phyloP scores from a whole-genome alignment of 92 coral and sea anemone genomes.

The Metridium senile region DNA sequence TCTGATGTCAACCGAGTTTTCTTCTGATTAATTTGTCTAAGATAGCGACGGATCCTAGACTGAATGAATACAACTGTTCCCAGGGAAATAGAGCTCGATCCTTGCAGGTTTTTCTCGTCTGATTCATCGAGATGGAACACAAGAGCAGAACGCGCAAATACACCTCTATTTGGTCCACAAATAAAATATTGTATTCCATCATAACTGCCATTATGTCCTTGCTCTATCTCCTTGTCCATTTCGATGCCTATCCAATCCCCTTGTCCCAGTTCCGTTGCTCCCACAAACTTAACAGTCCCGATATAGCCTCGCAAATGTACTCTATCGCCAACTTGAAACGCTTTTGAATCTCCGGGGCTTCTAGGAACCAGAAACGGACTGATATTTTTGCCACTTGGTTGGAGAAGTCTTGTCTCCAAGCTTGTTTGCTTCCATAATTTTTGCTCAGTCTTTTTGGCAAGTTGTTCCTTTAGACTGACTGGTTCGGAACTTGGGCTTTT shows the following conservation, averaged over 20 bases:
- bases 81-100: slow-evolving; percentile 34
- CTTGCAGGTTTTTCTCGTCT: slow-evolving; percentile 26
- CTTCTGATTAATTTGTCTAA: slow-evolving; percentile 46
- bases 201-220: slow-evolving; percentile 52
- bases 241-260: slow-evolving; percentile 71
- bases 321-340: slow-evolving; percentile 50
- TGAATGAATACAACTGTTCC: slow-evolving; percentile 64
- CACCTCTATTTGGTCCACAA: slow-evolving; percentile 52
- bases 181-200: slow-evolving; percentile 58
- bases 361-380: slow-evolving; percentile 15
- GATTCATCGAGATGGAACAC: slow-evolving; percentile 41
- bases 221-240: slow-evolving; percentile 47
- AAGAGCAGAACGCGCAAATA: slow-evolving; percentile 50
- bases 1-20: slow-evolving; percentile 49
- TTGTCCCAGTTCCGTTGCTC: slow-evolving; percentile 54
- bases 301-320: slow-evolving; percentile 64
- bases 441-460: slow-evolving; percentile 9
- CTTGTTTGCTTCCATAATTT: slow-evolving; percentile 34
- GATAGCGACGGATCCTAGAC: slow-evolving; percentile 61
- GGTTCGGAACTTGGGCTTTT: slow-evolving; percentile 7
- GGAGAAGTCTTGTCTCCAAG: slow-evolving; percentile 26
- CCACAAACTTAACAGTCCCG: slow-evolving; percentile 57
- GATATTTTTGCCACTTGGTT: slow-evolving; percentile 20
- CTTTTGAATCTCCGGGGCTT: slow-evolving; percentile 12
- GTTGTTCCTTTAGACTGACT: slow-evolving; percentile 6